Evolutionary conservation across 1,140 invertebrate genomes (phyloP).

Genomic region (Drosophila punjabiensis): DNA sequence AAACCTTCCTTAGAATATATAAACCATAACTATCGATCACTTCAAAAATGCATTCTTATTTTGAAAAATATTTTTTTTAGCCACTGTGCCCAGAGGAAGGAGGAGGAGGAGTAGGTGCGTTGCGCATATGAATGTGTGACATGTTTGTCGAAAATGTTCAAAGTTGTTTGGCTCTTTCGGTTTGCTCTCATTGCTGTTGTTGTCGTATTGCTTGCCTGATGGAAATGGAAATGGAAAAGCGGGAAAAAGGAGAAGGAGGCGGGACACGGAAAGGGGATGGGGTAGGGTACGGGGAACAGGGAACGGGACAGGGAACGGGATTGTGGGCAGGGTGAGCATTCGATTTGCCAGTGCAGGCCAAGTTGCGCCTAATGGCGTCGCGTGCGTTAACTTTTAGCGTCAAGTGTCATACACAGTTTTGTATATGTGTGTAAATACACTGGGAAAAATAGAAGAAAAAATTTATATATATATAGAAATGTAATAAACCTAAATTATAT

Average conservation of each 20-base stretch:
- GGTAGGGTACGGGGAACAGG: no score
- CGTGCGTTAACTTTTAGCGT: conserved; percentile 79
- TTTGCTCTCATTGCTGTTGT: conserved; percentile 34
- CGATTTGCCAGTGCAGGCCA: conserved; percentile 60
- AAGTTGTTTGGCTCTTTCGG: conserved; percentile 67
- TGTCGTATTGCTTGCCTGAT: conserved; percentile 38
- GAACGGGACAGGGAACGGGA: neutral
- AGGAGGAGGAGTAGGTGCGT: conserved; percentile 20
- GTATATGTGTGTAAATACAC: conserved; percentile 7
- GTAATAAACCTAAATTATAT: no score
- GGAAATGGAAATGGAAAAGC: conserved; percentile 32
- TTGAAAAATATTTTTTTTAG: neutral
- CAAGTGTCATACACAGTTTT: conserved; percentile 55
- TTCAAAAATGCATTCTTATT: no score
- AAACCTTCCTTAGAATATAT: no score
- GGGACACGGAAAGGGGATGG: no score
- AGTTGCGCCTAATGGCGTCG: conserved; percentile 75
- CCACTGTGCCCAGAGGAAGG: conserved; percentile 21
- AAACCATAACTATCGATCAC: no score
- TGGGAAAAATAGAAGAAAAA: neutral
- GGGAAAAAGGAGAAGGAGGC: neutral
- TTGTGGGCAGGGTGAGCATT: conserved; percentile 27
- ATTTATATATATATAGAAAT: no score
- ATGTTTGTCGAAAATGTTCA: conserved; percentile 82
- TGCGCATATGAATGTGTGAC: conserved; percentile 76